phyloP scores from a whole-genome alignment of 2,888 invertebrate species.

The Conomelus anceps region DNA sequence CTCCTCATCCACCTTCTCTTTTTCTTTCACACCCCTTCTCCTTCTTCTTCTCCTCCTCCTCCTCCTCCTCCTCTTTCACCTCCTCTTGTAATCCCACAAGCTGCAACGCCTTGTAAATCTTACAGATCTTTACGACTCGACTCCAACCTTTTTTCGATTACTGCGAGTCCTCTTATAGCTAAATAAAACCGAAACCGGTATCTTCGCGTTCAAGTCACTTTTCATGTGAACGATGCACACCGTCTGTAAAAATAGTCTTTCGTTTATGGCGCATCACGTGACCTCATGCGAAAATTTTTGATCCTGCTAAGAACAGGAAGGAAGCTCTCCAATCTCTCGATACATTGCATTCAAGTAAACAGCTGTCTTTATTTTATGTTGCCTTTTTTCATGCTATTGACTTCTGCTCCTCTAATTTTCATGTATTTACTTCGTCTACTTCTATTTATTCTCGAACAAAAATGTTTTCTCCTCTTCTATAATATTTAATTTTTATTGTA shows the following conservation, averaged over 20 bases:
- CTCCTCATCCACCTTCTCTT: no score
- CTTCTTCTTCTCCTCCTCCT: no score
- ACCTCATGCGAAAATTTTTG: not conserved
- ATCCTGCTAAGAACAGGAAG: not conserved
- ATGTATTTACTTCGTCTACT: no score
- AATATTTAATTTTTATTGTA: no score
- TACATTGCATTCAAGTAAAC: not conserved
- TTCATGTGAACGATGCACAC: not conserved
- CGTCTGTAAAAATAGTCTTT: not conserved
- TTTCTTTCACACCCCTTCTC: no score
- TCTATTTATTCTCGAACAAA: no score
- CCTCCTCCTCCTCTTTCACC: not conserved
- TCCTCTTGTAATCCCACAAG: not conserved
- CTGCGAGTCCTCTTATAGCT: not conserved
- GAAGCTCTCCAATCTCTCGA: not conserved
- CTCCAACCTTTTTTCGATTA: not conserved
- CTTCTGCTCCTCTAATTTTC: no score
- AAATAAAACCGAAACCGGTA: not conserved
- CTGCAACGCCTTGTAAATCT: not conserved
- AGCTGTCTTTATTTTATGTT: no score
- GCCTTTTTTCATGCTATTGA: no score
- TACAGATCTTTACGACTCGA: not conserved
- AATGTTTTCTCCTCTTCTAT: no score
- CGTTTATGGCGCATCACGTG: not conserved
- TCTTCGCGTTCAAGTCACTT: not conserved